Percentiles rank a stretch among this genome's conserved stretches.
Evolutionary conservation across 2,797 vertebrate species (phyloP).

Genomic region (Acipenser ruthenus): DNA sequence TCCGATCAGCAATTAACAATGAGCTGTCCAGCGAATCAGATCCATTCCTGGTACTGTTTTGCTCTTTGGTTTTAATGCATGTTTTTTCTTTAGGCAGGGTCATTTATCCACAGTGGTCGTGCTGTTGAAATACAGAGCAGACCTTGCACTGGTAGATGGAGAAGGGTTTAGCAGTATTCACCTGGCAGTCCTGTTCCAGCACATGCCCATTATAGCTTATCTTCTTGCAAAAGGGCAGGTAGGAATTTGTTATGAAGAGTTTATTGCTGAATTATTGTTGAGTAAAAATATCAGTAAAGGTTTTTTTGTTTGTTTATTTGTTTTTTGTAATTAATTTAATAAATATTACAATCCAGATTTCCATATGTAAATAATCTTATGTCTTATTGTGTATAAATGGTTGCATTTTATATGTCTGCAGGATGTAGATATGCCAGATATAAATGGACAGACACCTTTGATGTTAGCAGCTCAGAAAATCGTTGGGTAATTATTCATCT

Average conservation of each 20-base stretch:
- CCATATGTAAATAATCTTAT: too few species aligned
- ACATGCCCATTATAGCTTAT: conserved; percentile 88
- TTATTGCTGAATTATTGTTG: too few species aligned
- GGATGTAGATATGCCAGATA: conserved; percentile 76
- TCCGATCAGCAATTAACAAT: too few species aligned
- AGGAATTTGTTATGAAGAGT: conserved; percentile 18
- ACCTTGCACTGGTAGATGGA: conserved; percentile 77
- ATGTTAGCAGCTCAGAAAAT: conserved; percentile 88
- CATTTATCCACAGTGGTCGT: conserved; percentile 87
- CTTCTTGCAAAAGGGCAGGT: conserved; percentile 91
- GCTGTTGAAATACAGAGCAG: conserved; percentile 81
- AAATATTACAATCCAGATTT: too few species aligned
- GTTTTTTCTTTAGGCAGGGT: conserved; percentile 68
- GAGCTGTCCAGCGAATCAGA: background rate
- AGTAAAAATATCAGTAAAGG: too few species aligned
- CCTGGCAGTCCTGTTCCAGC: conserved; percentile 89
- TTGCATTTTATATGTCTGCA: conserved; percentile 33
- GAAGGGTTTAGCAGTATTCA: conserved; percentile 88
- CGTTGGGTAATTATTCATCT: conserved; percentile 64
- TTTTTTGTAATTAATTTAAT: too few species aligned
- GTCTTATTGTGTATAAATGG: too few species aligned
- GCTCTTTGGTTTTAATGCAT: background rate
- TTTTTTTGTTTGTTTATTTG: too few species aligned
- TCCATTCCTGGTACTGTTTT: background rate
- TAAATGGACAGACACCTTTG: conserved; percentile 82